phyloP scores from a whole-genome alignment of 2,888 invertebrate species.

The Noctua janthe region DNA sequence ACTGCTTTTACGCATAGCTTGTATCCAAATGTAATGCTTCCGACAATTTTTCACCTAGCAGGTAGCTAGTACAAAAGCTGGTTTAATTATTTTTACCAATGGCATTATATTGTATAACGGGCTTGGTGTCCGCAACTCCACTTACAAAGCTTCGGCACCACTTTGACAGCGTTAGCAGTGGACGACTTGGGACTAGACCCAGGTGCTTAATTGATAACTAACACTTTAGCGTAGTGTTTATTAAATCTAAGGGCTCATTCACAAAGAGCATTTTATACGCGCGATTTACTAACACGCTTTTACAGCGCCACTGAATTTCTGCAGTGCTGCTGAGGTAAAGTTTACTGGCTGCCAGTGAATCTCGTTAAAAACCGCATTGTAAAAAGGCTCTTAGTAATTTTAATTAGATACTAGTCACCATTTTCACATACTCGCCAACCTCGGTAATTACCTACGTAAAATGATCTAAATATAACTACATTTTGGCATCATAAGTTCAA shows the following conservation, averaged over 20 bases:
- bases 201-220: too few species aligned
- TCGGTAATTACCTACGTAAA: conserved; percentile 34
- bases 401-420: neutral
- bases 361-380: neutral
- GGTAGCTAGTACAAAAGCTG: neutral
- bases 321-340: too few species aligned
- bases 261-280: neutral
- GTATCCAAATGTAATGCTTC: neutral
- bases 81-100: too few species aligned
- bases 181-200: too few species aligned
- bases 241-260: neutral
- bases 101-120: too few species aligned
- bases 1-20: neutral
- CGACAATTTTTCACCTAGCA: neutral
- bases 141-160: too few species aligned
- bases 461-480: conserved; percentile 59
- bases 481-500: conserved; percentile 67
- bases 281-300: too few species aligned
- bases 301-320: too few species aligned
- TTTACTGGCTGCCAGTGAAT: neutral
- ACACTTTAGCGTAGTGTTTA: too few species aligned
- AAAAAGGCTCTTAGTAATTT: neutral
- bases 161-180: too few species aligned
- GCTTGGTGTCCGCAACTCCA: too few species aligned
- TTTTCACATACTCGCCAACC: neutral